phyloP scores from a whole-genome alignment of 2,888 invertebrate genomes.

The Hybos culiciformis region DNA sequence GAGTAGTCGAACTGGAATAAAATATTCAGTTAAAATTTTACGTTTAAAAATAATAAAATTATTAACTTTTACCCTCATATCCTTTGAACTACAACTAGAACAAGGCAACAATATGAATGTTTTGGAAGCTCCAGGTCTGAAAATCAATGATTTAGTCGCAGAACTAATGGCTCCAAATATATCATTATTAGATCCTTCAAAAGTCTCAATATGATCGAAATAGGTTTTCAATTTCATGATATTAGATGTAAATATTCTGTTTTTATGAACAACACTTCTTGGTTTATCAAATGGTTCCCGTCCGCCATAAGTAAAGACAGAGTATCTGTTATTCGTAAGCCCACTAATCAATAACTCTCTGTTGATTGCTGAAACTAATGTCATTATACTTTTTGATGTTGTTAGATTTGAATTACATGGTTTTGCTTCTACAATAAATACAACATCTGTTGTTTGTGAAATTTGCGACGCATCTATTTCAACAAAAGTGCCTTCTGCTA shows the following conservation, averaged over 20 bases:
- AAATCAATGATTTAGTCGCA: slow-evolving; percentile 52
- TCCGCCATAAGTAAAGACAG: slow-evolving; percentile 72
- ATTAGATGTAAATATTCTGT: slow-evolving; percentile 50
- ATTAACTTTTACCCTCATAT: slow-evolving; percentile 46
- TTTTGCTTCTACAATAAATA: slow-evolving; percentile 80
- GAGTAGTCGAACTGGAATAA: slow-evolving; percentile 58
- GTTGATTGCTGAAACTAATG: slow-evolving; percentile 50
- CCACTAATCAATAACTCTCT: slow-evolving; percentile 52
- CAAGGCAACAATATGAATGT: slow-evolving; percentile 72
- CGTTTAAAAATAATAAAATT: background rate
- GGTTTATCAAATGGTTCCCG: slow-evolving; percentile 56
- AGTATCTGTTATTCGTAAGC: slow-evolving; percentile 62
- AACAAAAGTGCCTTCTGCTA: slow-evolving; percentile 64
- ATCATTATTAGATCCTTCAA: slow-evolving; percentile 44
- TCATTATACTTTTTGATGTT: slow-evolving; percentile 51
- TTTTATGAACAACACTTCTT: slow-evolving; percentile 57
- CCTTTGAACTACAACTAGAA: slow-evolving; percentile 51
- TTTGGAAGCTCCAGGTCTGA: slow-evolving; percentile 71
- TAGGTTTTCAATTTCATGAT: slow-evolving; percentile 48
- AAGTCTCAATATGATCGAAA: slow-evolving; percentile 54
- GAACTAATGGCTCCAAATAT: slow-evolving; percentile 63
- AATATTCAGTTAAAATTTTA: slow-evolving; percentile 1
- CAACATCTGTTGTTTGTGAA: slow-evolving; percentile 65
- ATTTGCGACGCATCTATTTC: slow-evolving; percentile 44
- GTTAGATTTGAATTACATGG: slow-evolving; percentile 62